Evolutionary conservation across 2,113 vertebrate species (phyloP), one percentile per base, ranked within the genome.

Genomic region (Phylloscopus trochiloides): DNA sequence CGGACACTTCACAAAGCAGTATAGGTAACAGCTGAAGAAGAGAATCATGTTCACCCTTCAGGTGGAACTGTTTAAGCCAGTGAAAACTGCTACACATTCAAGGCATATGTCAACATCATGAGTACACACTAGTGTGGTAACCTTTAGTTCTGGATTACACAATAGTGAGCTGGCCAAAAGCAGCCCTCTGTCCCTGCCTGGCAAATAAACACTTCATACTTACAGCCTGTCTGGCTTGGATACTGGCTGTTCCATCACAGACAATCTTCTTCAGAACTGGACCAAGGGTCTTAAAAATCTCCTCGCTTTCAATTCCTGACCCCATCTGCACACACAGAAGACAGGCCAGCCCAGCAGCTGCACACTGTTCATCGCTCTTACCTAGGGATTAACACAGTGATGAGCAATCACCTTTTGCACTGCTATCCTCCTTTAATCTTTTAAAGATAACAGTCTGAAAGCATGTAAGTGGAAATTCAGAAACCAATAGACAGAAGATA

Each of bases 281-380:
- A 92, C 99, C 99, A 75, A 99, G 98, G 62, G 98, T 98, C 97
- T 99, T 99, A 82, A 99, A 98, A 85, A 99, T 98, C 95, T 99
- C 99, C 95, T 99, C 99, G 29, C 99, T 99, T 97, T 99, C 99
- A 42, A 99, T 98, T 81, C 99, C 99, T 12, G 99, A 99, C 68
- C 99, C 99, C 97, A 99, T 94, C 97, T 99, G 99, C 94, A 99
- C 98, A 92, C 99, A 99, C 17, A 99, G 98, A 68, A 99, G 98
- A 90, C 99, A 99, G 0, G 99, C 99, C 58, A 99, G 93, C 9
- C 98, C 98, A 2, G 99, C 99, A 16, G 99, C 99, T 4, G 98
- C 98, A 12, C 98, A 97, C 93, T 99, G 99, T 62, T 99, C 99
- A 0, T 99, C 99, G 0, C 99, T 98, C 97, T 99, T 99, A 47